Conservation (phyloP, 2,797 vertebrate species). For the Tangara arthus region DNA sequence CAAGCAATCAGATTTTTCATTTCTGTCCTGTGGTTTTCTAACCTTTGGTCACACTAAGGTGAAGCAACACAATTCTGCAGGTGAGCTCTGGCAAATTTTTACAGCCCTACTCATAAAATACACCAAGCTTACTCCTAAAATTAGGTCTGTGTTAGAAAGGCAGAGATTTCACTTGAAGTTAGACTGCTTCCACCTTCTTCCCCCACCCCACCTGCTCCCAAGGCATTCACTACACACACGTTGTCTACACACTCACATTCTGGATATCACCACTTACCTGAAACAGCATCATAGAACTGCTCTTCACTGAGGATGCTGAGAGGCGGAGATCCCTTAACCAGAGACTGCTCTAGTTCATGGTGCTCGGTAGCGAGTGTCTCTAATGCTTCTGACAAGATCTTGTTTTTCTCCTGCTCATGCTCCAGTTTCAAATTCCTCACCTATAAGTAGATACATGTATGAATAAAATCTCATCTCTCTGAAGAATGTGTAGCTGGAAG, state of each 20-base stretch:
- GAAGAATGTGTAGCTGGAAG: slow-evolving; percentile 39
- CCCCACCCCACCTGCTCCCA: rapidly evolving
- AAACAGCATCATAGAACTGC: slow-evolving; percentile 94
- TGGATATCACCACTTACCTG: slow-evolving; percentile 79
- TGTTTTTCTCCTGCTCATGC: slow-evolving; percentile 95
- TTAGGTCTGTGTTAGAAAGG: background rate
- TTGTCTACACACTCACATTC: background rate
- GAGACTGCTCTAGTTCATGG: slow-evolving; percentile 93
- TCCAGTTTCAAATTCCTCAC: slow-evolving; percentile 92
- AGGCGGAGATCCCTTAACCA: slow-evolving; percentile 87
- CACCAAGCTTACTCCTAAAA: background rate
- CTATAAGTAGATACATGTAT: slow-evolving; percentile 79
- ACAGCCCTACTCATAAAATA: background rate
- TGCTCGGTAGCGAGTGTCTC: slow-evolving; percentile 94
- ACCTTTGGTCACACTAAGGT: background rate
- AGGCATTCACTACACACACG: rapidly evolving
- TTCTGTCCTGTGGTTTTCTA: background rate
- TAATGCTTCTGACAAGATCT: slow-evolving; percentile 94
- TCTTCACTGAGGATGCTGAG: slow-evolving; percentile 88
- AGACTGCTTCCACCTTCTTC: background rate
- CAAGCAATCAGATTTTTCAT: background rate
- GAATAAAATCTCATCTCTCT: slow-evolving; percentile 67
- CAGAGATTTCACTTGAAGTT: background rate
- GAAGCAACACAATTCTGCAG: background rate
- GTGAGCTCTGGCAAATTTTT: background rate